Evolutionary conservation across 2,113 vertebrate species (phyloP).

Genomic region (Solenodon paradoxus): DNA sequence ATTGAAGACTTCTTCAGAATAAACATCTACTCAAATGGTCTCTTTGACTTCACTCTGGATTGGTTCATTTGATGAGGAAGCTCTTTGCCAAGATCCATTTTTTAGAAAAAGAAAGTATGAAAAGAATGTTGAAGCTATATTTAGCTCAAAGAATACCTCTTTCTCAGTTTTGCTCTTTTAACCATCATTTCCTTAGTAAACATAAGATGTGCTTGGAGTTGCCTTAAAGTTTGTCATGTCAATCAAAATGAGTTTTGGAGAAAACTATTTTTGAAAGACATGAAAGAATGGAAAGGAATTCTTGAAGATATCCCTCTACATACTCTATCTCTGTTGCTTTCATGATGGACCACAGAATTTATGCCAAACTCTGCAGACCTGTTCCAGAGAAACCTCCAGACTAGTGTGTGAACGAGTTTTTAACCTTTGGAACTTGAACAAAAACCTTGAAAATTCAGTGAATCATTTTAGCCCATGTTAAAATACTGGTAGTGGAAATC

Average conservation of each 20-base stretch:
- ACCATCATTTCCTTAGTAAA: constrained; percentile 21
- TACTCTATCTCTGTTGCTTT: background rate
- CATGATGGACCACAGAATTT: background rate
- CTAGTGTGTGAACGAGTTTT: background rate
- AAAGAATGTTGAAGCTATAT: background rate
- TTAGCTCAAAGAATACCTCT: background rate
- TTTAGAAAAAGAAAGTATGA: background rate
- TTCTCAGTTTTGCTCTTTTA: constrained; percentile 36
- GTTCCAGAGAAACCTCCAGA: background rate
- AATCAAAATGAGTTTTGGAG: background rate
- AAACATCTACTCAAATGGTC: background rate
- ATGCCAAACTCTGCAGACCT: background rate
- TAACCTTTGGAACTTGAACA: background rate
- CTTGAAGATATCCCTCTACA: background rate
- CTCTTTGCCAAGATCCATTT: background rate
- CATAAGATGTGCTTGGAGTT: background rate
- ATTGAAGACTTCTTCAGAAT: constrained; percentile 45
- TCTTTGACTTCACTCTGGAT: background rate
- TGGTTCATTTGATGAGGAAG: constrained; percentile 23
- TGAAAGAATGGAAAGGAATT: background rate
- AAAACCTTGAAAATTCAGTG: background rate
- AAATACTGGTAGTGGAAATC: background rate
- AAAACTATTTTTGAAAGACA: background rate
- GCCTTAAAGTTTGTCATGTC: constrained; percentile 28
- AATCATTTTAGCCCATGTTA: background rate